phyloP scores from a whole-genome alignment of 2,797 vertebrate genomes.

The Scyliorhinus canicula region DNA sequence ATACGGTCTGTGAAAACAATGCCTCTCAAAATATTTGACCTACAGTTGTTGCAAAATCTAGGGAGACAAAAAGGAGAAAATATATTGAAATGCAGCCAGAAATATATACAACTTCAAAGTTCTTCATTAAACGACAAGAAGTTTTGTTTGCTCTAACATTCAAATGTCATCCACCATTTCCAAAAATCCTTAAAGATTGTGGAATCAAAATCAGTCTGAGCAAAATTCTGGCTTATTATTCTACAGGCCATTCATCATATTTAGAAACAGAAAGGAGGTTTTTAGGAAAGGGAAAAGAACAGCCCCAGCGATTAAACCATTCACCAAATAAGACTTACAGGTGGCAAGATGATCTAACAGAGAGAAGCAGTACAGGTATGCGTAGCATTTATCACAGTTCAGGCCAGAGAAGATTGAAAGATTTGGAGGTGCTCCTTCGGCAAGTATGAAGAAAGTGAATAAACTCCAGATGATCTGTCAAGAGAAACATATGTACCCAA shows the following conservation, averaged over 20 bases:
- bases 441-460: slow-evolving; percentile 35
- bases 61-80: not conserved
- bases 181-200: not conserved
- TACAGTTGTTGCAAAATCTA: not conserved
- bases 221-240: not conserved
- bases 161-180: not conserved
- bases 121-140: not conserved
- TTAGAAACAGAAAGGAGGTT: not conserved
- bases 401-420: slow-evolving; percentile 35
- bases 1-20: not conserved
- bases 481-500: slow-evolving; percentile 24
- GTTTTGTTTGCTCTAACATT: not conserved
- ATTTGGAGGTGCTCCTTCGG: slow-evolving; percentile 5
- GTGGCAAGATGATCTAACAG: slow-evolving; percentile 25
- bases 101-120: not conserved
- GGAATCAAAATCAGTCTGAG: not conserved
- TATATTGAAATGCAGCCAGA: not conserved
- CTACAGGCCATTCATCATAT: not conserved
- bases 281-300: slow-evolving; percentile 4
- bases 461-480: slow-evolving; percentile 29
- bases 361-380: slow-evolving; percentile 23
- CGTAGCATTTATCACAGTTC: slow-evolving; percentile 33
- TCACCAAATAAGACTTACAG: slow-evolving; percentile 31
- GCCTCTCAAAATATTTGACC: not conserved
- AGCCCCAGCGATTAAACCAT: slow-evolving; percentile 27